A percentile compares a stretch with the other conserved stretches of the same genome.
phyloP scores from a whole-genome alignment of 2,113 vertebrate species.

The Phylloscopus trochiloides region DNA sequence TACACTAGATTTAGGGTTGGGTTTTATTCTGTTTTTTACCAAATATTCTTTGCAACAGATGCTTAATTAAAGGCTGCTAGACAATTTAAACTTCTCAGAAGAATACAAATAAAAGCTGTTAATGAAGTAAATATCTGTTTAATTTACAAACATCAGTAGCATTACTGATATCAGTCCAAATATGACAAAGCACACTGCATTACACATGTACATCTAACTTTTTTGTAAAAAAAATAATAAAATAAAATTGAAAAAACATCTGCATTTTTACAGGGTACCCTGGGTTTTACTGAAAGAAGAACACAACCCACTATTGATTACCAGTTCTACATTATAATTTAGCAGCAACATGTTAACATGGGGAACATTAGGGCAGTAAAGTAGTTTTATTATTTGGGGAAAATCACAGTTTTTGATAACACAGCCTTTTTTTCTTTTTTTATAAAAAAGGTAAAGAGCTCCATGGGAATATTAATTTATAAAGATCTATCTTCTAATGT shows the following conservation, averaged over 20 bases:
- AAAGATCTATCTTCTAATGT: slow-evolving; percentile 86
- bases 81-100: slow-evolving; percentile 59
- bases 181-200: slow-evolving; percentile 89
- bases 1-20: not conserved
- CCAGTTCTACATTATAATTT: slow-evolving; percentile 93
- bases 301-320: slow-evolving; percentile 86
- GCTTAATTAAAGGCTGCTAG: slow-evolving; percentile 20
- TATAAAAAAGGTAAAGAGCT: slow-evolving; percentile 72
- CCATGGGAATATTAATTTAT: slow-evolving; percentile 76
- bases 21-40: not conserved
- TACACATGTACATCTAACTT: slow-evolving; percentile 88
- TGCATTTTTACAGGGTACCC: slow-evolving; percentile 80
- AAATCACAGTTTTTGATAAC: slow-evolving; percentile 91
- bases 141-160: slow-evolving; percentile 97
- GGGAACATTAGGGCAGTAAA: slow-evolving; percentile 87
- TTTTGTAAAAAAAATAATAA: slow-evolving; percentile 74
- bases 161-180: slow-evolving; percentile 93
- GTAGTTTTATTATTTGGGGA: slow-evolving; percentile 90
- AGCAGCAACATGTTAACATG: slow-evolving; percentile 98
- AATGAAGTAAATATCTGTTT: slow-evolving; percentile 96
- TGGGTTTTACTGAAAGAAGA: slow-evolving; percentile 82
- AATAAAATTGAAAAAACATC: slow-evolving; percentile 73
- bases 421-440: slow-evolving; percentile 77
- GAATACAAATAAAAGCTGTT: slow-evolving; percentile 71
- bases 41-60: slow-evolving; percentile 3